Conservation (phyloP, 2,113 vertebrate species). For the Tyto alba region DNA sequence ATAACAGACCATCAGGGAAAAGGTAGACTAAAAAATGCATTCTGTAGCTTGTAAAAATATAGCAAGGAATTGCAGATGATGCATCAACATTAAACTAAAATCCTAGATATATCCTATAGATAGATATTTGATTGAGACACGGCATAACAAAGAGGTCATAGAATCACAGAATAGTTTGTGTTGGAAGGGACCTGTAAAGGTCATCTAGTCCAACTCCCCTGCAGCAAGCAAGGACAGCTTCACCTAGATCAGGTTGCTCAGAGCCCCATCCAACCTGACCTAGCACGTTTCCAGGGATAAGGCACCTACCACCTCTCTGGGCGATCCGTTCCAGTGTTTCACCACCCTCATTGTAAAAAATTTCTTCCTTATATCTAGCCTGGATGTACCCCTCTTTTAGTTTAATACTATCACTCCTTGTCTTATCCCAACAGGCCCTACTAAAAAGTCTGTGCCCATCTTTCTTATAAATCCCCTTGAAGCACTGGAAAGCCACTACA, state of each 20-base stretch:
- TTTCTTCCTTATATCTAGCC: neutral
- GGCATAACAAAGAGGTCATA: neutral
- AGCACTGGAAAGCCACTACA: neutral
- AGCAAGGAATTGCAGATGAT: neutral
- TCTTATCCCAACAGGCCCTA: neutral
- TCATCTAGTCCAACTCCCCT: neutral
- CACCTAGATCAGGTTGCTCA: neutral
- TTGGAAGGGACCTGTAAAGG: neutral
- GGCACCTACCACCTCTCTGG: neutral
- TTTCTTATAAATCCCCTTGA: neutral
- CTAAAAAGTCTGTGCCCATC: neutral
- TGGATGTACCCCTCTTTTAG: neutral
- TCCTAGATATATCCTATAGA: too few relatives aligned
- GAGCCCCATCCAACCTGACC: rapidly evolving
- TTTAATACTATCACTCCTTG: neutral
- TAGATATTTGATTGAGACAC: neutral
- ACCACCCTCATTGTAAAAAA: neutral
- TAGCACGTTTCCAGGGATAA: neutral
- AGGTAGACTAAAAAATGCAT: neutral
- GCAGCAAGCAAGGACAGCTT: too few relatives aligned
- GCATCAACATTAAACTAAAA: neutral
- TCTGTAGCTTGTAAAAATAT: neutral
- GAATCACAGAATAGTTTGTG: neutral
- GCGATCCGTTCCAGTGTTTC: neutral
- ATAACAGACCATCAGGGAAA: neutral